These are phyloP conservation scores for Orthosia incerta DNA, from an alignment of 2,888 invertebrate genomes.

Conservation along the genomic window DNA sequence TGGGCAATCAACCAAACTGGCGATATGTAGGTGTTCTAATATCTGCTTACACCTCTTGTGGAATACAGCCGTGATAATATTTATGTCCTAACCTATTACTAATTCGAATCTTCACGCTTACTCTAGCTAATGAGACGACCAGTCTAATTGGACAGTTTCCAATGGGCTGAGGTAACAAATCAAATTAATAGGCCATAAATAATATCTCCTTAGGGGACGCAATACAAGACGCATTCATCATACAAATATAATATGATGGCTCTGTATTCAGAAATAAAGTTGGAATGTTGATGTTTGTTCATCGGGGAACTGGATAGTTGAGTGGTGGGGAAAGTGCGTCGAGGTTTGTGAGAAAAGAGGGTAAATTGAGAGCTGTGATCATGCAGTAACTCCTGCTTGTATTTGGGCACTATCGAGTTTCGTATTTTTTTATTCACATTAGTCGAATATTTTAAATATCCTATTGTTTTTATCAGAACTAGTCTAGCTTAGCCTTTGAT, in stretches of 20 bases:
- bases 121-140: neutral
- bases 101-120: conserved; percentile 4
- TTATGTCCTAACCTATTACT: conserved; percentile 2
- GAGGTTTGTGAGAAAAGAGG: neutral
- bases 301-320: neutral
- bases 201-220: neutral
- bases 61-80: neutral
- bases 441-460: no score
- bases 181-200: conserved; percentile 47
- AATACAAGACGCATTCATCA: conserved; percentile 29
- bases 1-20: no score
- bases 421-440: no score
- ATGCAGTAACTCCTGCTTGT: no score
- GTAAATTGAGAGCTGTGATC: neutral
- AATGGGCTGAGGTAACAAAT: conserved; percentile 37
- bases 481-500: no score
- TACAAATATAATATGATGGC: conserved; percentile 32
- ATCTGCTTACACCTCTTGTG: neutral
- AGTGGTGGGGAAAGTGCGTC: neutral
- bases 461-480: no score
- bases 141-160: conserved; percentile 12
- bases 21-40: neutral
- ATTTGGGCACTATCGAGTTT: no score
- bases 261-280: conserved; percentile 3
- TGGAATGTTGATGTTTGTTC: conserved; percentile 19